Evolutionary conservation across 2,797 vertebrate species (phyloP).

Genomic region (Acanthopagrus latus): DNA sequence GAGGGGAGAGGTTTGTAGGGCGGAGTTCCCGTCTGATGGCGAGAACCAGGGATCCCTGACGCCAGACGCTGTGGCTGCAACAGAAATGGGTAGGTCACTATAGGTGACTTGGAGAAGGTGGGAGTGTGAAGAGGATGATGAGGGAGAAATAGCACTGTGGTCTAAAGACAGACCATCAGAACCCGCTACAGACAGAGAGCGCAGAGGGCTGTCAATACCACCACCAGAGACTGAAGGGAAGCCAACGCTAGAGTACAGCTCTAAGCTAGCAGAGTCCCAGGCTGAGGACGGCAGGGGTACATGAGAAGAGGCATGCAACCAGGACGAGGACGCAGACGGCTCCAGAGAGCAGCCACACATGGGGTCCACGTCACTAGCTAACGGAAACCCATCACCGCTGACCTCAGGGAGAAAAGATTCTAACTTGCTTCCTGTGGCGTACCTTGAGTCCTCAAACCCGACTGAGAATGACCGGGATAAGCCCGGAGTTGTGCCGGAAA

Average conservation of each 20-base stretch:
- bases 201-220: slow-evolving; percentile 70
- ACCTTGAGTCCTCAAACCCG: slow-evolving; percentile 70
- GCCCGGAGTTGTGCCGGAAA: slow-evolving; percentile 76
- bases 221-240: slow-evolving; percentile 61
- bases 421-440: slow-evolving; percentile 56
- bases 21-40: slow-evolving; percentile 73
- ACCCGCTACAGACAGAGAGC: slow-evolving; percentile 67
- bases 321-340: slow-evolving; percentile 59
- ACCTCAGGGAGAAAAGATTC: slow-evolving; percentile 69
- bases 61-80: slow-evolving; percentile 80
- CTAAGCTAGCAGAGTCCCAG: slow-evolving; percentile 57
- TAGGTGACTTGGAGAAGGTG: slow-evolving; percentile 70
- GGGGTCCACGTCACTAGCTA: slow-evolving; percentile 57
- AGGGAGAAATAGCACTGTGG: slow-evolving; percentile 68
- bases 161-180: slow-evolving; percentile 69
- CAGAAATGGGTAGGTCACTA: slow-evolving; percentile 84
- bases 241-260: slow-evolving; percentile 57
- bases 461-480: slow-evolving; percentile 84
- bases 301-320: slow-evolving; percentile 75
- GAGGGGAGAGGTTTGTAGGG: slow-evolving; percentile 75
- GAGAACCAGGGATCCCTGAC: slow-evolving; percentile 75
- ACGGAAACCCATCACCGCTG: slow-evolving; percentile 61
- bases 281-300: slow-evolving; percentile 61
- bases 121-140: slow-evolving; percentile 67
- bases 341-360: slow-evolving; percentile 74